These are phyloP conservation scores for Cyprinodon diabolis DNA, from an alignment of 2,797 vertebrate genomes.

Conservation along the genomic window DNA sequence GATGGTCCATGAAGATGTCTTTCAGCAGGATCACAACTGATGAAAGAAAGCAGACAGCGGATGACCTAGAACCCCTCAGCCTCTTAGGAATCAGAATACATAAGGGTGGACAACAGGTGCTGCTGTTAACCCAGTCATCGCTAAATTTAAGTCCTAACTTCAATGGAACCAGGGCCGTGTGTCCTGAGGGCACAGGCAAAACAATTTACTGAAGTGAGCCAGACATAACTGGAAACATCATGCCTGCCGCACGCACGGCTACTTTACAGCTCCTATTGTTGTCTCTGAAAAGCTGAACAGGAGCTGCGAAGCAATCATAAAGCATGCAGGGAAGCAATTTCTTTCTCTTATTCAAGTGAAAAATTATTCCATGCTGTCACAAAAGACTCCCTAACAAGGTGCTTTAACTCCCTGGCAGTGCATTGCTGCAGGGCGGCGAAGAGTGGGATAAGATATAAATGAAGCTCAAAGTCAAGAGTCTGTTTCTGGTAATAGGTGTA, in stretches of 20 bases:
- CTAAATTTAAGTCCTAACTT: conserved; percentile 56
- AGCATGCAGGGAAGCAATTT: conserved; percentile 80
- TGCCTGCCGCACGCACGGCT: conserved; percentile 55
- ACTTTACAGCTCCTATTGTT: conserved; percentile 73
- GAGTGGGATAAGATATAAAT: conserved; percentile 78
- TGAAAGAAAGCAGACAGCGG: conserved; percentile 7
- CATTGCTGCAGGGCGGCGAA: conserved; percentile 72
- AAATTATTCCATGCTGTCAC: conserved; percentile 78
- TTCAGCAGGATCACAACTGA: conserved; percentile 12
- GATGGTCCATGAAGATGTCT: conserved; percentile 37
- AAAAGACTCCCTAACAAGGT: conserved; percentile 82
- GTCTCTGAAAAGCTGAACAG: conserved; percentile 67
- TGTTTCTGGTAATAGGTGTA: conserved; percentile 76
- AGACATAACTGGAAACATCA: conserved; percentile 60
- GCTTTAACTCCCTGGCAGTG: conserved; percentile 77
- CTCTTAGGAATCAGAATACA: conserved; percentile 7
- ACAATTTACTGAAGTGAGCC: conserved; percentile 68
- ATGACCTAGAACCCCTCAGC: conserved; percentile 45
- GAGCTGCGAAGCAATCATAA: conserved; percentile 77
- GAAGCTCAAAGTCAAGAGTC: conserved; percentile 79
- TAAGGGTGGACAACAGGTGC: conserved; percentile 36
- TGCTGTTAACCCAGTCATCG: conserved; percentile 48
- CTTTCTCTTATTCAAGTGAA: conserved; percentile 82
- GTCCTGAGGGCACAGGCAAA: conserved; percentile 60
- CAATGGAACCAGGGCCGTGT: conserved; percentile 51